Evolutionary conservation across 35 echinoderm and acorn worm genomes (phyloP).

Genomic region (Hemicentrotus pulcherrimus): DNA sequence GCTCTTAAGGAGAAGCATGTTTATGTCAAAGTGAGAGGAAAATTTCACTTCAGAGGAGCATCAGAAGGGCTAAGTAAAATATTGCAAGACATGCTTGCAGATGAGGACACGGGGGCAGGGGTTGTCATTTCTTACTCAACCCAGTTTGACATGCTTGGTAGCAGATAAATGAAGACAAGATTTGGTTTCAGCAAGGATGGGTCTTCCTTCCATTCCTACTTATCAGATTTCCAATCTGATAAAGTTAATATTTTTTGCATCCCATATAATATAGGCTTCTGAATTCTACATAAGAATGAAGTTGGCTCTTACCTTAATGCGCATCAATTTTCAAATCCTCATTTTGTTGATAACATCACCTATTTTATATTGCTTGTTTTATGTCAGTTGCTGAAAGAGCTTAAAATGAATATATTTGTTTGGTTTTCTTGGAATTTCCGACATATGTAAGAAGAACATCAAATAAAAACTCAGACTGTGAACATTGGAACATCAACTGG

Average conservation of each 20-base stretch:
- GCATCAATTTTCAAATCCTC: no score
- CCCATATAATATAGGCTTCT: no score
- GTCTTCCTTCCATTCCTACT: no score
- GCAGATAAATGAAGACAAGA: neutral
- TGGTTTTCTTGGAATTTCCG: neutral
- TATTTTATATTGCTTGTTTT: no score
- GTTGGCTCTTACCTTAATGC: no score
- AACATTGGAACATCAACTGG: neutral
- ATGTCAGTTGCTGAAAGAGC: neutral
- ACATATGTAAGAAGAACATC: neutral
- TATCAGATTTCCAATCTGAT: no score
- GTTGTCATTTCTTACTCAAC: neutral
- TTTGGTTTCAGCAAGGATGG: neutral
- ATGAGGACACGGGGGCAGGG: neutral
- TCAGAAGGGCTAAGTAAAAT: neutral
- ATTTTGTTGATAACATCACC: no score
- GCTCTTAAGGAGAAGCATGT: neutral
- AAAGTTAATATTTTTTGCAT: no score
- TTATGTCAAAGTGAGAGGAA: neutral
- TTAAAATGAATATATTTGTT: neutral
- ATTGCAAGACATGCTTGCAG: neutral
- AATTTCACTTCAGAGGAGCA: neutral
- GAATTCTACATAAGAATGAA: no score
- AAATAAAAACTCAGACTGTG: no score
- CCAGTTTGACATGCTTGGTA: neutral